These are phyloP conservation scores for Heterochromis multidens DNA, from an alignment of 2,113 vertebrate species.

Conservation along the genomic window DNA sequence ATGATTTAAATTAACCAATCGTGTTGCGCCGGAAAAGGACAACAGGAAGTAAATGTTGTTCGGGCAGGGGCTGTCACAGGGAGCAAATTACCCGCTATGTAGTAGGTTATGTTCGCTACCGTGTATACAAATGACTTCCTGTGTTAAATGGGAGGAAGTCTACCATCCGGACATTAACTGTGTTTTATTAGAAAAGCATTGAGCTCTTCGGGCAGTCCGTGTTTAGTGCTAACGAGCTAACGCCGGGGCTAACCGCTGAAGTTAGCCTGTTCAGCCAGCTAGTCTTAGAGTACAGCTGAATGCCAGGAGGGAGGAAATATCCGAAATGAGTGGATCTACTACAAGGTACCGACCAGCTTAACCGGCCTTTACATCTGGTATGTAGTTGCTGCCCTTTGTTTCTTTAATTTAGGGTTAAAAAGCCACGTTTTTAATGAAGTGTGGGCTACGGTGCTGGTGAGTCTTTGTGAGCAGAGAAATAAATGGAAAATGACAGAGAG, in stretches of 20 bases:
- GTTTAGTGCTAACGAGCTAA: not conserved
- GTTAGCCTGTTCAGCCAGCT: slow-evolving; percentile 16
- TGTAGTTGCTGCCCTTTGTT: not conserved
- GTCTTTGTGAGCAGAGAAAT: not conserved
- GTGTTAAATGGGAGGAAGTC: not conserved
- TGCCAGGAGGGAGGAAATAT: not conserved
- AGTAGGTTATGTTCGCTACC: not conserved
- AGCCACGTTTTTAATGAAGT: not conserved
- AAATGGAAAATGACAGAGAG: not conserved
- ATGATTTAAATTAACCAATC: slow-evolving; percentile 51
- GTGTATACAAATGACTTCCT: not conserved
- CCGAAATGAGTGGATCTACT: slow-evolving; percentile 19
- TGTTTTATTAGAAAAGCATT: not conserved
- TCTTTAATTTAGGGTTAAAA: not conserved
- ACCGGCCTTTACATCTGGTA: not conserved
- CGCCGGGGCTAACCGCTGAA: slow-evolving; percentile 10
- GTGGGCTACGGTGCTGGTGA: not conserved
- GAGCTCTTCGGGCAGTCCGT: not conserved
- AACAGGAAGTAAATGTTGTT: slow-evolving; percentile 64
- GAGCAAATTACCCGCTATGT: not conserved
- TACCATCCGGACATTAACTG: not conserved
- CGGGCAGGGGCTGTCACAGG: not conserved
- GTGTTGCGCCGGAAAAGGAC: slow-evolving; percentile 14
- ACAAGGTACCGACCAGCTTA: not conserved
- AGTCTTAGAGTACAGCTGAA: not conserved